Percentiles rank a stretch among this genome's conserved stretches.
phyloP scores from a whole-genome alignment of 1,140 invertebrate species.

The Caenorhabditis tropicalis region DNA sequence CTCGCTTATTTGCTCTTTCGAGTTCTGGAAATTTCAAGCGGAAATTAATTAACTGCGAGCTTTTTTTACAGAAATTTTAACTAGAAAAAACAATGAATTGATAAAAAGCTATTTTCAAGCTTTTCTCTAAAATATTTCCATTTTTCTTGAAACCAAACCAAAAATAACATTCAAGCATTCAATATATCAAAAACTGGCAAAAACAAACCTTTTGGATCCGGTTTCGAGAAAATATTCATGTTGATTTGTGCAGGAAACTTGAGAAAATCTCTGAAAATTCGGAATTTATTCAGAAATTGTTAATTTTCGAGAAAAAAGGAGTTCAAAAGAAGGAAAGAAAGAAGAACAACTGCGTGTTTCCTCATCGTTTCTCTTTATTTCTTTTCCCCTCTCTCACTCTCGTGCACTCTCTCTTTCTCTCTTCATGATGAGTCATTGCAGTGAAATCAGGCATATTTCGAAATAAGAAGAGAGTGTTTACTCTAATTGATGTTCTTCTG shows the following conservation, averaged over 20 bases:
- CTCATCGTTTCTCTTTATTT: background rate
- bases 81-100: too few species aligned
- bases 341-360: background rate
- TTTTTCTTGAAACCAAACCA: too few species aligned
- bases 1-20: constrained; percentile 82
- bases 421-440: background rate
- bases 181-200: too few species aligned
- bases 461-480: background rate
- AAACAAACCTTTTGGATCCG: constrained; percentile 58
- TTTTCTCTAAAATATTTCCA: too few species aligned
- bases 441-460: background rate
- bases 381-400: background rate
- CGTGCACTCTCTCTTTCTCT: too few species aligned
- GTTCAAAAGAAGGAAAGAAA: background rate
- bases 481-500: background rate
- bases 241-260: background rate
- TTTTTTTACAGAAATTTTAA: background rate
- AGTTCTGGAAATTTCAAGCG: constrained; percentile 76
- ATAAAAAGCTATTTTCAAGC: too few species aligned
- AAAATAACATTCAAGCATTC: too few species aligned
- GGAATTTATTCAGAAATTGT: background rate
- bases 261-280: background rate
- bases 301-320: background rate
- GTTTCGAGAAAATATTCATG: constrained; percentile 51
- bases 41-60: background rate